These are phyloP conservation scores for Clivina fossor DNA, from an alignment of 2,888 invertebrate genomes.

Conservation along the genomic window DNA sequence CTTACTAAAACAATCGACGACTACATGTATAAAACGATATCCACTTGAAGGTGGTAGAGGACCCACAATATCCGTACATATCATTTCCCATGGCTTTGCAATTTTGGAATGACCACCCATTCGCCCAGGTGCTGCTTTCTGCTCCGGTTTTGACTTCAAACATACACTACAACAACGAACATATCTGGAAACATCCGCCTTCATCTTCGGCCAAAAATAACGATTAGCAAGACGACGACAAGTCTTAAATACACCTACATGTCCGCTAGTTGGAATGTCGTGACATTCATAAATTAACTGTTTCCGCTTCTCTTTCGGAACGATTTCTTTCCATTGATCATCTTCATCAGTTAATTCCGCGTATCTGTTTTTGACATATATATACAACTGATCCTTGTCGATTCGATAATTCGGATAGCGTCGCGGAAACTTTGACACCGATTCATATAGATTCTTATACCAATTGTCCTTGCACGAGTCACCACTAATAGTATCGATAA, in stretches of 20 bases:
- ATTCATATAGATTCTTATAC: slow-evolving; percentile 19
- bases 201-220: slow-evolving; percentile 10
- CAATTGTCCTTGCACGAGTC: slow-evolving; percentile 17
- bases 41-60: not conserved
- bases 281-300: not conserved
- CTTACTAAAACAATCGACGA: slow-evolving; percentile 30
- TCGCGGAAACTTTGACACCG: not conserved
- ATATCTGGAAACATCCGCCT: slow-evolving; percentile 2
- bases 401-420: not conserved
- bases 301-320: slow-evolving; percentile 1
- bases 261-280: slow-evolving; percentile 1
- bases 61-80: not conserved
- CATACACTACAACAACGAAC: not conserved
- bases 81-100: not conserved
- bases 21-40: slow-evolving; percentile 29
- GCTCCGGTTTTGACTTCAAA: not conserved
- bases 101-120: not conserved
- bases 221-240: not conserved
- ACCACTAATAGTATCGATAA: not conserved
- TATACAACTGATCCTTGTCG: not conserved
- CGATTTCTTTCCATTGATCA: slow-evolving; percentile 4
- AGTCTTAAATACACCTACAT: slow-evolving; percentile 1
- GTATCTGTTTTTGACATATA: not conserved
- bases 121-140: not conserved
- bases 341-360: not conserved